A percentile compares a stretch with the other conserved stretches of the same genome.
These are phyloP conservation scores for Drosophila subpulchrella DNA, from an alignment of 1,140 invertebrate species.

Conservation along the genomic window DNA sequence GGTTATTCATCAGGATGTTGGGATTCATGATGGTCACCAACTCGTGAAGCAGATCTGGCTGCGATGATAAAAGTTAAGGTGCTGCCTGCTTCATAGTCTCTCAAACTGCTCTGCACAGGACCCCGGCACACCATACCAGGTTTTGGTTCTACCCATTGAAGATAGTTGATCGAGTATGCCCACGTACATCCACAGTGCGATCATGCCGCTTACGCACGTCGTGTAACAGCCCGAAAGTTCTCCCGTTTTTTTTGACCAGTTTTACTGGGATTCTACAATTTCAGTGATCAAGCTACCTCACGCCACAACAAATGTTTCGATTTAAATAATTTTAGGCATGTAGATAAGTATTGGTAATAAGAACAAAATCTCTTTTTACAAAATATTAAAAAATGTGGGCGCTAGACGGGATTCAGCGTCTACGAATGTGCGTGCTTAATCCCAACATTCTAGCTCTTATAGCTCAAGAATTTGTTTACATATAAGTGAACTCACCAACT, in stretches of 20 bases:
- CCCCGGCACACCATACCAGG: conserved; percentile 98
- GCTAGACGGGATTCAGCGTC: no score
- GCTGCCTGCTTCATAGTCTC: conserved; percentile 96
- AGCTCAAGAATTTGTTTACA: no score
- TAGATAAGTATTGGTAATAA: no score
- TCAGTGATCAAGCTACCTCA: conserved; percentile 85
- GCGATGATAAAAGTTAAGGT: conserved; percentile 97
- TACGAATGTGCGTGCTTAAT: no score
- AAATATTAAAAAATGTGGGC: no score
- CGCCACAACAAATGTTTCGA: no score
- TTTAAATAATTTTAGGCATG: no score
- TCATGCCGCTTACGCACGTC: conserved; percentile 92
- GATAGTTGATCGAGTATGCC: conserved; percentile 99
- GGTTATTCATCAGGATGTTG: conserved; percentile 95
- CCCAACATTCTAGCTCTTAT: no score
- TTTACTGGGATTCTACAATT: no score
- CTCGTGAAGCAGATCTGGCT: conserved; percentile 98
- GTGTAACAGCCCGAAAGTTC: conserved; percentile 85
- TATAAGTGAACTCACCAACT: no score
- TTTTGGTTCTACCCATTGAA: conserved; percentile 97
- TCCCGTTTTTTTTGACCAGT: conserved; percentile 88
- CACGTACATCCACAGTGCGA: conserved; percentile 99
- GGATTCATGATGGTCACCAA: conserved; percentile 99
- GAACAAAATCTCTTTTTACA: no score
- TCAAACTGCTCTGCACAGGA: conserved; percentile 97